Base-by-base conservation (phyloP, 2,888 invertebrate genomes). In the Drosophila buzzatii region DNA sequence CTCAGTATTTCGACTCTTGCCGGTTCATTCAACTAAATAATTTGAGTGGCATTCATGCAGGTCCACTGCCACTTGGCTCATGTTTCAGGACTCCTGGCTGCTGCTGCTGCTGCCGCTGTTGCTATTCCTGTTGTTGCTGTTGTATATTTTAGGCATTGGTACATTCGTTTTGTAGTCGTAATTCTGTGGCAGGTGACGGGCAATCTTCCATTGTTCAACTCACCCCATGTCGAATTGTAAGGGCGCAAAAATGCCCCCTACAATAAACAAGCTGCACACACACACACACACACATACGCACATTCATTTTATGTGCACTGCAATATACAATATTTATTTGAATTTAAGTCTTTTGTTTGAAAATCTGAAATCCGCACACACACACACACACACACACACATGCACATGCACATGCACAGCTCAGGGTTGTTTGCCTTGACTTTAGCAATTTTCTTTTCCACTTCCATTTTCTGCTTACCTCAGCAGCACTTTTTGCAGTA, bases 161-260 rank as follows among this genome's bases (percentile, higher is more conserved):
- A 87, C 75, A 82, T 81, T 77, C 83, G 76, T 82, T 85, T 79
- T 82, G 79, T 89, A 80, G 58, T 76, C 81, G 77, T 78, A 91
- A 91, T 89, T 92, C 79, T 91, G 85, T 92, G 93, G 93, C 93
- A 93, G 93, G 93, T 93, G 93, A 93, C 92, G 92, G 90, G 91
- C 91, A 93, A 92, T 92, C 92, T 92, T 91, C 91, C 85, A 91
- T 93, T 93, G 93, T 93, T 92, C 91, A 60, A 90, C 89, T 90
- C 92, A 92, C 92, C 92, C 92, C 91, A 91, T 92, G 83, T 82
- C 91, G 90, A 92, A 92, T 92, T 81, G 79, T 81, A 82, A 87
- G 89, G 89, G 87, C 82, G 87, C 77, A 86, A 80, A 85, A 78
- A 76, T 90, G 90, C 82, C 85, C 89, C 89, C 86, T 86, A 86